Evolutionary conservation across 2,888 invertebrate species (phyloP).

Genomic region (Lasioglossum malachurum): DNA sequence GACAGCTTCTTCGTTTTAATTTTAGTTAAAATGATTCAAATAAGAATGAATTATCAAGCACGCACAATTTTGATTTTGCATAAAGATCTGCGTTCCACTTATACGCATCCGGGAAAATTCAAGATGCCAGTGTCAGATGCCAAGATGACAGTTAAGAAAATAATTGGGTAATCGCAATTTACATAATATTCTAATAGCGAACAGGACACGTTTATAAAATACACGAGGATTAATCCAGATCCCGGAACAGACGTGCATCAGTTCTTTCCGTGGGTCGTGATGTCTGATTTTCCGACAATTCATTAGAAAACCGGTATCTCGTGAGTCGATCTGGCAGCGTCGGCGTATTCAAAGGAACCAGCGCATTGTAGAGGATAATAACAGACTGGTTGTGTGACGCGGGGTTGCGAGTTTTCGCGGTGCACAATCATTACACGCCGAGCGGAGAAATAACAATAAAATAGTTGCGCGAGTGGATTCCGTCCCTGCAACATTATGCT

Average conservation of each 20-base stretch:
- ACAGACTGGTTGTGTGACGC: neutral
- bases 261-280: neutral
- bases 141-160: neutral
- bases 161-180: neutral
- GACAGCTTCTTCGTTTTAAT: too few species aligned
- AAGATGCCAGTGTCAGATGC: neutral
- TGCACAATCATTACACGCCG: neutral
- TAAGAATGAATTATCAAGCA: too few species aligned
- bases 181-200: neutral
- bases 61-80: too few species aligned
- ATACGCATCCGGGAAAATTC: neutral
- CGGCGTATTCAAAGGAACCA: neutral
- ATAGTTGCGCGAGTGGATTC: neutral
- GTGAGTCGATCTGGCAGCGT: neutral
- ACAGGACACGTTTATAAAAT: neutral
- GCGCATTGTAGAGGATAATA: neutral
- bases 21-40: too few species aligned
- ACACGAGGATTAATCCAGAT: neutral
- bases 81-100: too few species aligned
- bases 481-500: neutral
- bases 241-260: neutral
- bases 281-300: conserved; percentile 1
- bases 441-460: neutral
- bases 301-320: conserved; percentile 6
- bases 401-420: neutral